Base-by-base conservation (phyloP, 2,797 vertebrate species). In the Meda fulgida region DNA sequence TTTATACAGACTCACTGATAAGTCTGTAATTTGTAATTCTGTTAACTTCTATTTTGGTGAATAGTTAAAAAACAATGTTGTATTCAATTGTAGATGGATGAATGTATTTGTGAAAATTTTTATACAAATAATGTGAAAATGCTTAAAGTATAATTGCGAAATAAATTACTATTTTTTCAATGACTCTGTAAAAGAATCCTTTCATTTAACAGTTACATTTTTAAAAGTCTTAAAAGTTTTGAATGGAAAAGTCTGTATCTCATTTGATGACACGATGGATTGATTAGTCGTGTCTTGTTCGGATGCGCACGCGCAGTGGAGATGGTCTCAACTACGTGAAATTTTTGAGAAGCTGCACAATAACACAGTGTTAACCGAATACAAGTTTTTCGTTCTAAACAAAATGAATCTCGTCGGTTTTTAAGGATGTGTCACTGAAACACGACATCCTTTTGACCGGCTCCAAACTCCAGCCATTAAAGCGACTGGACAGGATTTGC, bases 271-370 rank as follows among this genome's bases (percentile, higher is more conserved):
- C 2, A 4, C 10, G 67, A 72, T 85, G 1, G 84, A 85, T 85
- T 80, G 84, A 85, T 85, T 85, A 66, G 69, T 85, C 5, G 26
- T 53, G 84, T 29, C 84, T 84, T 46, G 48, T 11, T 8, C 5
- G 1, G 10, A 0, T 16, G 77, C 76, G 55, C 84, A 85, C 29
- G 84, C 77, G 77, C 67, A 53, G 9, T 40, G 38, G 0, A 16
- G 23, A 36, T 48, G 18, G 60, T 63, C 38, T 58, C 14, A 26
- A 60, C 26, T 58, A 34, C 38, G 76, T 9, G 10, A 65, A 85
- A 43, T 65, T 79, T 72, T 38, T 51, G 29, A 7, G 16, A 55
- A 48, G 65, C 58, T 21, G 55, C 23, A 29, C 29, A 70, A 70
- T 13, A 71, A 36, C 46, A 31, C 7, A 31, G 23, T n/a, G 46